Conservation (phyloP, 1,140 invertebrate species). For the Trichonephila clavipes region DNA sequence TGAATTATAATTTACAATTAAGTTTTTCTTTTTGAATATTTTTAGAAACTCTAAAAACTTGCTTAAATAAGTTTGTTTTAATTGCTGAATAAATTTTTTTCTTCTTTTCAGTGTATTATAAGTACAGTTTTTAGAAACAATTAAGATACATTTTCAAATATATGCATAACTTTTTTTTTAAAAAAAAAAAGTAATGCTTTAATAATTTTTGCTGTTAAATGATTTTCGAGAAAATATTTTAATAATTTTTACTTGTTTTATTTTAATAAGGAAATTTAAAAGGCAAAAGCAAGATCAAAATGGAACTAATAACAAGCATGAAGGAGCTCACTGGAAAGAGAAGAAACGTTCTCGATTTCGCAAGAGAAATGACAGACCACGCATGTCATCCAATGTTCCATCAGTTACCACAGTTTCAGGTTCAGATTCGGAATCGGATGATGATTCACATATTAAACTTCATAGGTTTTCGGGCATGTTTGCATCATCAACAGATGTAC, state of each 20-base stretch:
- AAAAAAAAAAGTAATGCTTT: no score
- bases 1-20: no score
- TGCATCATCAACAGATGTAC: no score
- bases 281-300: background rate
- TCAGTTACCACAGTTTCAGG: background rate
- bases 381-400: background rate
- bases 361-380: background rate
- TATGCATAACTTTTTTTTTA: no score
- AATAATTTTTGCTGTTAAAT: no score
- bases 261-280: slow-evolving; percentile 44
- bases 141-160: no score
- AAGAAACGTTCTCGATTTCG: background rate
- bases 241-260: background rate
- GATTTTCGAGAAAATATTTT: background rate
- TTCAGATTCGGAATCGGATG: slow-evolving; percentile 52
- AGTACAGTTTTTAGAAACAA: no score
- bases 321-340: background rate
- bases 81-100: no score
- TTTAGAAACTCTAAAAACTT: no score
- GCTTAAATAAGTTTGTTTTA: no score
- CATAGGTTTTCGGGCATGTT: slow-evolving; percentile 21
- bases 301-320: background rate
- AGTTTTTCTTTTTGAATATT: no score
- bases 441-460: slow-evolving; percentile 42
- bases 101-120: no score